A percentile compares a stretch with the other conserved stretches of the same genome.
Evolutionary conservation across 2,797 vertebrate genomes (phyloP).

Genomic region (Synanceia verrucosa): DNA sequence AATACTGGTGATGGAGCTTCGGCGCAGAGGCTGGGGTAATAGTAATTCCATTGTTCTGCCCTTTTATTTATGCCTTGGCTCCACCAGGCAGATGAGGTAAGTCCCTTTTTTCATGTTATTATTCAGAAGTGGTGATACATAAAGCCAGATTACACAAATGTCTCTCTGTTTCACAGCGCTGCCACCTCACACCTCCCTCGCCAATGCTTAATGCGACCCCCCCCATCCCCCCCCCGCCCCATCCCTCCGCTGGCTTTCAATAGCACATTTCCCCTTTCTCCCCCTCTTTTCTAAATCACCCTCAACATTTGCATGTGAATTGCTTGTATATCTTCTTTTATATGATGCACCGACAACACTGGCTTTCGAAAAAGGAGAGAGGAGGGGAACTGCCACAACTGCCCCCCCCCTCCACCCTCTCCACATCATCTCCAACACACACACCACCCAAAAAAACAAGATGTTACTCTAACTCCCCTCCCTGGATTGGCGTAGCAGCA

Average conservation of each 20-base stretch:
- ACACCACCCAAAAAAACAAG: constrained; percentile 63
- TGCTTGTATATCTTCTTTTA: constrained; percentile 91
- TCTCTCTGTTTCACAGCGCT: constrained; percentile 91
- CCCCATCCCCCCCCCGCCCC: constrained; percentile 60
- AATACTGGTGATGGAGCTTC: constrained; percentile 93
- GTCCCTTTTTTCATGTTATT: constrained; percentile 93
- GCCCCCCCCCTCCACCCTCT: not conserved
- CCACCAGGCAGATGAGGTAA: constrained; percentile 99
- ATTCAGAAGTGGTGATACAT: constrained; percentile 98
- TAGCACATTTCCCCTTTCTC: constrained; percentile 84
- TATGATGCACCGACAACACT: constrained; percentile 89
- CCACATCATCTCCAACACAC: constrained; percentile 36
- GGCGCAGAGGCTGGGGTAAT: constrained; percentile 85
- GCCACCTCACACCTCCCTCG: constrained; percentile 86
- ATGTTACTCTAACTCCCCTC: constrained; percentile 80
- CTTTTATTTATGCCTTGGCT: constrained; percentile 97
- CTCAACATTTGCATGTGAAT: constrained; percentile 89
- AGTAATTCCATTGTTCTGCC: constrained; percentile 98
- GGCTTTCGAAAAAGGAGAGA: constrained; percentile 79
- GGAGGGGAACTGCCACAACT: constrained; percentile 61
- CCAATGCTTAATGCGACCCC: constrained; percentile 72
- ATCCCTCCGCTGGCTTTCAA: constrained; percentile 79
- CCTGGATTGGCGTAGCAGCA: constrained; percentile 67
- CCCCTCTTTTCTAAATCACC: constrained; percentile 85
- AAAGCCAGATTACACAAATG: constrained; percentile 98